Evolutionary conservation across 2,888 invertebrate genomes (phyloP), one percentile per base, ranked within the genome.

Genomic region (Alentia gelatinosa): DNA sequence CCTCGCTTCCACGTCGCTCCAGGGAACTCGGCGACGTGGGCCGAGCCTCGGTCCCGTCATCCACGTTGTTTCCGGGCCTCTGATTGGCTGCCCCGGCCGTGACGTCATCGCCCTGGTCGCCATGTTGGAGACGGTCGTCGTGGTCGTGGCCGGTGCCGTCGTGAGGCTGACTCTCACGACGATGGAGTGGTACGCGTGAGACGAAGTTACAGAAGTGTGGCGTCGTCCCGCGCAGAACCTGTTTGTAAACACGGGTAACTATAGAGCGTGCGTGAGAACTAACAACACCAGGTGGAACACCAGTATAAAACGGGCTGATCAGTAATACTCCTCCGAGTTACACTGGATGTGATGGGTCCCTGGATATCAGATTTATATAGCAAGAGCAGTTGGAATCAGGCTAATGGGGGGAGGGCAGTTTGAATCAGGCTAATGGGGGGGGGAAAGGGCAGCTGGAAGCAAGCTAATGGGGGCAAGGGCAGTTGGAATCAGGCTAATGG

Each of bases 151-250:
- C 68, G 5, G 30, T 30, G 33, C 33, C 30, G 33, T 68, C 68
- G 26, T 63, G 74, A 26, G 74, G 74, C 37, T 23, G 37, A 47
- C 37, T 37, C 26, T 40, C 39, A 86, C 94, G 92, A 12, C 91
- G 92, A 89, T 94, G 94, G 15, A 94, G 91, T 5, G 91, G 92
- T 15, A 93, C 91, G 91, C 93, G 93, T 56, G 93, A 91, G 19
- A 94, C 94, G 91, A 94, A 94, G 91, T 94, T 94, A 90, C 94
- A 94, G 91, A 94, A 94, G 79, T 94, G 93, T 12, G 94, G 94
- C 23, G 91, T 92, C 37, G 92, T 92, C 7, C 94, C 94, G 89
- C 93, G 90, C 47, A 92, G 91, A n/a, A 93, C 92, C 94, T 94
- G 91, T 0, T 9, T 56, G 56, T 56, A 56, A 12, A 56, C 91